A percentile compares a stretch with the other conserved stretches of the same genome.
Evolutionary conservation across 2,888 invertebrate species (phyloP).

Genomic region (Ornithoptera alexandrae): DNA sequence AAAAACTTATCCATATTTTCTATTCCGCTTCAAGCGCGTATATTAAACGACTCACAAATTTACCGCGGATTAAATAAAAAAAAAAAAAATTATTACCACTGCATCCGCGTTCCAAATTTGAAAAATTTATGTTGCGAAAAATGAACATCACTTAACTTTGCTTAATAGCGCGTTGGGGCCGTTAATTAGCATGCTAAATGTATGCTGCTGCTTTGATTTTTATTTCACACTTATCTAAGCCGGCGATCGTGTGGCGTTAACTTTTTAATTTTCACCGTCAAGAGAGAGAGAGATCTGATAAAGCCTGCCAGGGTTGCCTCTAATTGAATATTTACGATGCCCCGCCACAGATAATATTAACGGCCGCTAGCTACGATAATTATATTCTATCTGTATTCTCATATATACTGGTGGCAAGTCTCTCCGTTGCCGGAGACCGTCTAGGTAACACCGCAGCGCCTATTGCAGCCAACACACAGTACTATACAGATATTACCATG

Average conservation of each 20-base stretch:
- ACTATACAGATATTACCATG: too few relatives aligned
- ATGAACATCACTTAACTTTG: conserved; percentile 14
- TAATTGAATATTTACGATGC: conserved; percentile 30
- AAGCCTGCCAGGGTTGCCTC: background rate
- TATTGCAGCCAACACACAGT: too few relatives aligned
- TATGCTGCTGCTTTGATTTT: conserved; percentile 20
- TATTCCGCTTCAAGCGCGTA: too few relatives aligned
- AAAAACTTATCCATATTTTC: too few relatives aligned
- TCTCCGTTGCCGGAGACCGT: too few relatives aligned
- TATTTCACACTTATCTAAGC: conserved; percentile 11
- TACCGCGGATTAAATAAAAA: background rate
- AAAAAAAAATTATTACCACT: background rate
- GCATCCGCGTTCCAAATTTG: conserved; percentile 21
- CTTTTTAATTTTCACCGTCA: conserved; percentile 18
- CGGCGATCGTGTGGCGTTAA: conserved; percentile 9
- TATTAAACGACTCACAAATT: background rate
- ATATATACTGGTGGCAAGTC: too few relatives aligned
- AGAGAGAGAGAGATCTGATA: conserved; percentile 22
- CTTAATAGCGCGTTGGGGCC: conserved; percentile 19
- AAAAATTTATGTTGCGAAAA: conserved; percentile 30
- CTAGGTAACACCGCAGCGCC: too few relatives aligned
- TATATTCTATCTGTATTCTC: conserved; percentile 19
- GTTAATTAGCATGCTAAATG: conserved; percentile 29
- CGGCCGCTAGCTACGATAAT: conserved; percentile 21
- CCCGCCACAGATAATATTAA: conserved; percentile 13